Evolutionary conservation across 2,113 vertebrate genomes (phyloP), one percentile per base, ranked within the genome.

Genomic region (Fukomys damarensis): DNA sequence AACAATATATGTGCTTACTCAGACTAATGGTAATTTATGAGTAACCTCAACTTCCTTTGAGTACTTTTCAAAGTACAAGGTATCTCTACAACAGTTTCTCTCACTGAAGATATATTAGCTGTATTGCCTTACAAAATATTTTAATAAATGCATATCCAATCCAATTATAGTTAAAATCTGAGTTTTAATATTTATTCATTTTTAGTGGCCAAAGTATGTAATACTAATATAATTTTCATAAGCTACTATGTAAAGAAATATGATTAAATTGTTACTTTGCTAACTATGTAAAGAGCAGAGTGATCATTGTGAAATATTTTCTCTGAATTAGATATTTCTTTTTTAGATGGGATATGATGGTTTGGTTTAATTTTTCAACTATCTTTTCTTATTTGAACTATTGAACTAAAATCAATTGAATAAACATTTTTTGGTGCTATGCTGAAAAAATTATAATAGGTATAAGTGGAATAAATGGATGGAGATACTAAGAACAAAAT

Each of bases 121-220:
- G 7, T 88, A 80, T 54, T 46, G 32, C 0, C 58, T 92, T 84
- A 54, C 7, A 3, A 24, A 76, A 87, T 87, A 32, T 5, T 77
- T 61, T 16, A 61, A 66, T 91, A 72, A 93, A 22, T 68, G 3
- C 5, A 20, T 84, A 91, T 41, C 1, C n/a, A 85, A 61, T n/a
- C 35, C 1, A 81, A 28, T 91, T 68, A 82, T 56, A 49, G 11
- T n/a, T 77, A 70, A 2, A 85, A 41, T 70, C 26, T 86, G 8
- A 4, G 8, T 43, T 22, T 14, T 22, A 87, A 26, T 5, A 86
- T 81, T 56, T 63, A 74, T 84, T 89, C 43, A 65, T n/a, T 81
- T 87, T 86, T 63, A 65, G 26, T 81, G n/a, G 68, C 12, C 32
- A 88, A 88, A 86, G 85, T 91, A 38, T 3, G 68, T 79, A 96